Conservation (phyloP, 2,113 vertebrate genomes). For the Cricetomys ansorgei region DNA sequence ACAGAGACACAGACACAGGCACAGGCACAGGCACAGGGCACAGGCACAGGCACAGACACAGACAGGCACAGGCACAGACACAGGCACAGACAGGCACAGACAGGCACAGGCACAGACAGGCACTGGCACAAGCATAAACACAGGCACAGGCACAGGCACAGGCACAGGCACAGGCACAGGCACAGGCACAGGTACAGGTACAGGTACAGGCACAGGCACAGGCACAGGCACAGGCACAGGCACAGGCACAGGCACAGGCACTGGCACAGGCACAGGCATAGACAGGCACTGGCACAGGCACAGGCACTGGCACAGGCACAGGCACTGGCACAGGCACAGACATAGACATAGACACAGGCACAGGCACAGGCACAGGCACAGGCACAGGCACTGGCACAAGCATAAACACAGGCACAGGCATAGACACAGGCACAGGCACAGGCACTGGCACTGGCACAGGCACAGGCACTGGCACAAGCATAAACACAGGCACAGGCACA, state of each 20-base stretch:
- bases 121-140: neutral
- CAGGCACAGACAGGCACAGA: neutral
- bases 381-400: neutral
- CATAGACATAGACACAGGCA: neutral
- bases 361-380: too few relatives aligned
- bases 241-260: neutral
- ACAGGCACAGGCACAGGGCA: neutral
- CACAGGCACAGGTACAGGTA: neutral
- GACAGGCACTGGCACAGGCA: neutral
- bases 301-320: neutral
- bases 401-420: neutral
- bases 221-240: neutral
- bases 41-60: neutral
- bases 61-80: neutral
- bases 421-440: neutral
- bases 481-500: neutral
- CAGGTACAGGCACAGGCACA: neutral
- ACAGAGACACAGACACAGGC: neutral
- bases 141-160: neutral
- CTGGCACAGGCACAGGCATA: neutral
- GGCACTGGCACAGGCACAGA: neutral
- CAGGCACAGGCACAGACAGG: neutral
- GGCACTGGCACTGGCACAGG: neutral
- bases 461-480: neutral
- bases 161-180: neutral